Evolutionary conservation across 2,888 invertebrate species (phyloP), one percentile per base, ranked within the genome.

Genomic region (Andrena flavipes): DNA sequence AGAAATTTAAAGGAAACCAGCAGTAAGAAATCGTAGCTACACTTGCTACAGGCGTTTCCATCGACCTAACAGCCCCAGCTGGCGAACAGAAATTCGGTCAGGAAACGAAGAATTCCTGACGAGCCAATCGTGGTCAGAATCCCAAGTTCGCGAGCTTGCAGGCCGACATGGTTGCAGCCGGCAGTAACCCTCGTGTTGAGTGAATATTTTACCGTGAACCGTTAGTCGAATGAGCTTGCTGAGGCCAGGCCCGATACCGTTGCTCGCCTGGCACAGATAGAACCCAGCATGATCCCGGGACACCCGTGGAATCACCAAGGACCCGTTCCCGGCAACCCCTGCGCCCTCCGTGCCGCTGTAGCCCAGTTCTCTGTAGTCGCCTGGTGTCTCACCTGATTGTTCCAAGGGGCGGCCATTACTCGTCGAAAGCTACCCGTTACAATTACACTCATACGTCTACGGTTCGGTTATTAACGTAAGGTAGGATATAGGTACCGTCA

Each of bases 151-250:
- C 33, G 68, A 42, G 68, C 62, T 8, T 30, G 29, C 49, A n/a
- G 30, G n/a, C 76, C 80, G 82, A 76, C 78, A 72, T 75, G 59
- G 63, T 73, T 73, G 73, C 70, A 64, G 42, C 26, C 71, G 20
- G 7, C 65, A 33, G 84, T 84, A 79, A 71, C 84, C 77, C 4
- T 73, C 62, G 62, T 71, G 80, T 82, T 83, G 78, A 82, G 86
- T 92, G 88, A 91, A 92, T 92, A 91, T 91, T 91, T 91, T 94
- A 96, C 96, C 95, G 90, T 96, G 95, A 54, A 96, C 96, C 54
- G 95, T 95, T 81, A 96, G 93, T 73, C 95, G 95, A 68, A 96
- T 95, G 78, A 96, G 94, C 91, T 96, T 96, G 92, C 96, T 96
- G 84, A 96, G 94, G 49, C 95, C 96, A 3, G 95, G 95, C 0